Percentiles rank a stretch among this genome's conserved stretches.
Evolutionary conservation across 2,888 invertebrate species (phyloP).

Genomic region (Lamproptera curius): DNA sequence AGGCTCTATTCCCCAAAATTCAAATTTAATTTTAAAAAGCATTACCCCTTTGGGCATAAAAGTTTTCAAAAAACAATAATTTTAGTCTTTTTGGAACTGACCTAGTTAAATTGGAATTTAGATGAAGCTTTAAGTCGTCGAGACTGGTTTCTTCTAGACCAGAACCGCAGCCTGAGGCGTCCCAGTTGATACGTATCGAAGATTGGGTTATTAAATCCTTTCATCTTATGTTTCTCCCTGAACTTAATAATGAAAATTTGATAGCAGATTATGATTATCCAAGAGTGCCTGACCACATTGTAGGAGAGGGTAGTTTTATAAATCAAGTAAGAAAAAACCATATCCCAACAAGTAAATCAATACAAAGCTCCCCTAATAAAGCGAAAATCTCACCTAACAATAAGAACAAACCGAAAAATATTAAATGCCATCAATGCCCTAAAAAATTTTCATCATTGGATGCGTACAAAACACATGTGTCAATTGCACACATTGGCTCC

Average conservation of each 20-base stretch:
- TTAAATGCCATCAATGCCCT: slow-evolving; percentile 73
- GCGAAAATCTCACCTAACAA: slow-evolving; percentile 41
- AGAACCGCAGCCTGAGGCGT: too few relatives aligned
- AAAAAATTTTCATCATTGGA: slow-evolving; percentile 71
- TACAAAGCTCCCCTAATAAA: slow-evolving; percentile 53
- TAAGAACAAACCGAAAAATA: slow-evolving; percentile 70
- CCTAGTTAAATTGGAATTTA: too few relatives aligned
- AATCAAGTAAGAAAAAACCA: slow-evolving; percentile 57
- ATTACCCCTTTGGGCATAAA: too few relatives aligned
- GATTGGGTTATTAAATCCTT: slow-evolving; percentile 82
- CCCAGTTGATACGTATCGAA: too few relatives aligned
- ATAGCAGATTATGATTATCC: slow-evolving; percentile 63
- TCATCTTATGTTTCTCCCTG: slow-evolving; percentile 67
- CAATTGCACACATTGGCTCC: slow-evolving; percentile 70
- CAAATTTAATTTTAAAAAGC: too few relatives aligned
- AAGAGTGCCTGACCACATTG: slow-evolving; percentile 71
- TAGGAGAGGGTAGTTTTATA: slow-evolving; percentile 67
- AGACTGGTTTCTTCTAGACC: too few relatives aligned
- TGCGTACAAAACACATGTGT: slow-evolving; percentile 74
- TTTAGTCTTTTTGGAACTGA: too few relatives aligned
- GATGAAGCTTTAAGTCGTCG: too few relatives aligned
- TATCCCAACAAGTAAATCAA: slow-evolving; percentile 43
- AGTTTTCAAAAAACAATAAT: too few relatives aligned
- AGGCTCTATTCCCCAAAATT: too few relatives aligned
- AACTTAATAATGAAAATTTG: slow-evolving; percentile 42